phyloP scores from a whole-genome alignment of 1,140 invertebrate species.

The Mylabris phalerata region DNA sequence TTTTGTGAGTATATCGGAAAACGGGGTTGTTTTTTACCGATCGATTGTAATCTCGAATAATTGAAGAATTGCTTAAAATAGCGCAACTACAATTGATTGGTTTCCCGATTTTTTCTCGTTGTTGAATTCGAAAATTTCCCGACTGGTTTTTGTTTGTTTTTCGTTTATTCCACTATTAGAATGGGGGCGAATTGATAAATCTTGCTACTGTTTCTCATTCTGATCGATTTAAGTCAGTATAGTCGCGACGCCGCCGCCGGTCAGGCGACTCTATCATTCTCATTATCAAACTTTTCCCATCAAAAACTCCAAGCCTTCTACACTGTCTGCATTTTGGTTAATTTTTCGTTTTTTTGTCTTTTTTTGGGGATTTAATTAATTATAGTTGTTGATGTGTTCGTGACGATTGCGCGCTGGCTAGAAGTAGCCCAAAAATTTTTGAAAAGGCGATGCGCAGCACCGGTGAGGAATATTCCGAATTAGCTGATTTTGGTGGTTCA shows the following conservation, averaged over 20 bases:
- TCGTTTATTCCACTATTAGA: slow-evolving; percentile 6
- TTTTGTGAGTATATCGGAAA: too few species aligned
- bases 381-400: slow-evolving; percentile 32
- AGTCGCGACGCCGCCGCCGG: slow-evolving; percentile 1
- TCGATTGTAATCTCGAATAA: too few species aligned
- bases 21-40: too few species aligned
- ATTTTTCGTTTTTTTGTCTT: too few species aligned
- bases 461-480: slow-evolving; percentile 52
- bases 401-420: slow-evolving; percentile 34
- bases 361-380: neutral
- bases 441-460: slow-evolving; percentile 43
- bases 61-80: too few species aligned
- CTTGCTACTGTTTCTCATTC: neutral
- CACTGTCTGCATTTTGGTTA: slow-evolving; percentile 9
- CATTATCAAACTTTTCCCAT: neutral
- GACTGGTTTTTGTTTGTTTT: neutral
- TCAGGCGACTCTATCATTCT: slow-evolving; percentile 10
- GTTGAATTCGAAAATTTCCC: too few species aligned
- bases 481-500: slow-evolving; percentile 39
- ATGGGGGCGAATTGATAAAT: slow-evolving; percentile 1
- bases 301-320: slow-evolving; percentile 12
- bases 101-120: too few species aligned
- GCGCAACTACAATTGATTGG: too few species aligned
- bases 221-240: slow-evolving; percentile 7
- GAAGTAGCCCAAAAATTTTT: slow-evolving; percentile 16